These are phyloP conservation scores for Zoroaster sp. DNA, from an alignment of 53 echinoderm and acorn worm species.

Conservation along the genomic window DNA sequence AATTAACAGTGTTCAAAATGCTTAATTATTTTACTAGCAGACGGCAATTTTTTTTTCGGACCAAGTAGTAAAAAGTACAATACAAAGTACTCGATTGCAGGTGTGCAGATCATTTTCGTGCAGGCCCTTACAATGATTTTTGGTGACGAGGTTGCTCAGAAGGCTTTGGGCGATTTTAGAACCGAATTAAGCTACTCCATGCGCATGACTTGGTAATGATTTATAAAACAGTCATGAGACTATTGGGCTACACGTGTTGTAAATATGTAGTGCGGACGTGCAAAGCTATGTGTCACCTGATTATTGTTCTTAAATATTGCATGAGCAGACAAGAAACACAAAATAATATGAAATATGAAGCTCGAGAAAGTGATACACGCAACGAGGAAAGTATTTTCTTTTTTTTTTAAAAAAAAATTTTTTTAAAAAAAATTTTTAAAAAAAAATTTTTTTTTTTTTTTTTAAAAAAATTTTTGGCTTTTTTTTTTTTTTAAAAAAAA, in stretches of 20 bases:
- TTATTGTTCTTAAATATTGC: too few relatives aligned
- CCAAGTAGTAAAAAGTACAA: too few relatives aligned
- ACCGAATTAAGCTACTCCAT: not conserved
- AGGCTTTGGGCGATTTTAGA: not conserved
- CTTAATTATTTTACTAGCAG: too few relatives aligned
- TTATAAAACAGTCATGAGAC: not conserved
- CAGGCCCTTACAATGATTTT: too few relatives aligned
- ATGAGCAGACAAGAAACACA: not conserved
- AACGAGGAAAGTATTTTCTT: not conserved
- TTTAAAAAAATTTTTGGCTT: not conserved
- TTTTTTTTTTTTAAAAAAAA: not conserved
- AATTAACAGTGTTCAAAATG: too few relatives aligned
- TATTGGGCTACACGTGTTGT: not conserved
- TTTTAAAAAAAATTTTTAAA: not conserved
- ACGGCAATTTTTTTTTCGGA: not conserved
- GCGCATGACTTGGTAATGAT: not conserved
- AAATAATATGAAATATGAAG: slow-evolving; percentile 2
- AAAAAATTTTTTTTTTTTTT: not conserved
- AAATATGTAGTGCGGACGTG: not conserved
- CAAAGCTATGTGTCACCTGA: not conserved
- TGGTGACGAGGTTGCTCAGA: not conserved
- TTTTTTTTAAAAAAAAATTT: not conserved
- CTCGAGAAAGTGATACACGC: not conserved
- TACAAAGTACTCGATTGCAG: too few relatives aligned
- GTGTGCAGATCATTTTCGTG: too few relatives aligned